phyloP scores from a whole-genome alignment of 2,113 vertebrate genomes.

The Lutjanus erythropterus region DNA sequence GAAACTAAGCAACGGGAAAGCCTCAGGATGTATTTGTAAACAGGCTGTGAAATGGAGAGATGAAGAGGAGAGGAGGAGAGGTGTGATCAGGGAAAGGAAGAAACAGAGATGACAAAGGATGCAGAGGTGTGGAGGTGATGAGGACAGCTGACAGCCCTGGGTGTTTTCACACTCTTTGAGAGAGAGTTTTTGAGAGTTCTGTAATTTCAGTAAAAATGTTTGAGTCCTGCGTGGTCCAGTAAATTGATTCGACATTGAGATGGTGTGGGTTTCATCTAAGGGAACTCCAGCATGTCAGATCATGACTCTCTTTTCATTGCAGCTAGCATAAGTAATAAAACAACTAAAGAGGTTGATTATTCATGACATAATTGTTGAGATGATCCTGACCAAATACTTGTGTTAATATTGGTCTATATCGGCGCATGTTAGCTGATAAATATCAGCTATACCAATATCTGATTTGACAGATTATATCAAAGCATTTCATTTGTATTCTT shows the following conservation, averaged over 20 bases:
- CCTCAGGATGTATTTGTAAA: slow-evolving; percentile 13
- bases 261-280: not conserved
- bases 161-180: slow-evolving; percentile 3
- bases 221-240: not conserved
- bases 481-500: no score
- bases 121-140: slow-evolving; percentile 1
- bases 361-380: not conserved
- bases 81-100: not conserved
- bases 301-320: not conserved
- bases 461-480: no score
- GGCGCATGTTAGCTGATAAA: no score
- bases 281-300: not conserved
- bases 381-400: no score
- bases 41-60: not conserved
- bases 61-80: not conserved
- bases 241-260: not conserved
- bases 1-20: slow-evolving; percentile 8
- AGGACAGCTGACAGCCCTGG: not conserved
- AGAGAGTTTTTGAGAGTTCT: not conserved
- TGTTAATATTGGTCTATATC: no score
- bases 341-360: not conserved
- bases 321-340: not conserved
- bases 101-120: not conserved
- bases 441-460: no score
- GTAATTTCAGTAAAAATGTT: slow-evolving; percentile 1